These are phyloP conservation scores for Gymnocheta viridis DNA, from an alignment of 2,888 invertebrate species.

Conservation along the genomic window DNA sequence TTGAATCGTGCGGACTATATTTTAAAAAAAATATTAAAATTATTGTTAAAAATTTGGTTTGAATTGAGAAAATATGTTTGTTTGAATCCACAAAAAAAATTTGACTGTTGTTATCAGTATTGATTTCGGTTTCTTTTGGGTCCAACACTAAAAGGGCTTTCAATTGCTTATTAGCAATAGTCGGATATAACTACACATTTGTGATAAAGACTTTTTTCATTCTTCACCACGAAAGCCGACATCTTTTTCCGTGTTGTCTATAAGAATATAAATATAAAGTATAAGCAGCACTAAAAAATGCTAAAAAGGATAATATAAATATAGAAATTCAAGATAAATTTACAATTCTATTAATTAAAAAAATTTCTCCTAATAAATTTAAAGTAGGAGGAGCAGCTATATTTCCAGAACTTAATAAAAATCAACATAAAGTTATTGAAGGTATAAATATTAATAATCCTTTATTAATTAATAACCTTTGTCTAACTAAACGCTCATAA, in stretches of 20 bases:
- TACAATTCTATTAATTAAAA: constrained; percentile 85
- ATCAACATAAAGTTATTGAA: constrained; percentile 85
- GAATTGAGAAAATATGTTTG: no score
- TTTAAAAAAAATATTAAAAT: no score
- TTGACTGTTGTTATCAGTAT: no score
- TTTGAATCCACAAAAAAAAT: no score
- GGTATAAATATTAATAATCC: constrained; percentile 85
- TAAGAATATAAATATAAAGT: constrained; percentile 86
- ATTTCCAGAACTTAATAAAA: constrained; percentile 86
- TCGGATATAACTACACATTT: no score
- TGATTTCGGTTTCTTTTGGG: no score
- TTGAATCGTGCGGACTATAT: no score
- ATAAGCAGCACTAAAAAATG: constrained; percentile 87
- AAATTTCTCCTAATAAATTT: constrained; percentile 87
- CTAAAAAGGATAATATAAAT: constrained; percentile 84
- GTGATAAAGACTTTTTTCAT: no score
- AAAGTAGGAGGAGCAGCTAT: constrained; percentile 87
- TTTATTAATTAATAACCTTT: constrained; percentile 86
- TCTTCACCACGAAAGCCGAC: no score
- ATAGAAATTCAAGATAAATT: constrained; percentile 83
- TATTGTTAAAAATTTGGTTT: no score
- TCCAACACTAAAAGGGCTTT: no score
- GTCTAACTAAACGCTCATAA: constrained; percentile 85
- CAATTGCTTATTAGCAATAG: no score
- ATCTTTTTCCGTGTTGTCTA: constrained; percentile 86